Evolutionary conservation across 2,888 invertebrate genomes (phyloP).

Genomic region (Parochlus steinenii): DNA sequence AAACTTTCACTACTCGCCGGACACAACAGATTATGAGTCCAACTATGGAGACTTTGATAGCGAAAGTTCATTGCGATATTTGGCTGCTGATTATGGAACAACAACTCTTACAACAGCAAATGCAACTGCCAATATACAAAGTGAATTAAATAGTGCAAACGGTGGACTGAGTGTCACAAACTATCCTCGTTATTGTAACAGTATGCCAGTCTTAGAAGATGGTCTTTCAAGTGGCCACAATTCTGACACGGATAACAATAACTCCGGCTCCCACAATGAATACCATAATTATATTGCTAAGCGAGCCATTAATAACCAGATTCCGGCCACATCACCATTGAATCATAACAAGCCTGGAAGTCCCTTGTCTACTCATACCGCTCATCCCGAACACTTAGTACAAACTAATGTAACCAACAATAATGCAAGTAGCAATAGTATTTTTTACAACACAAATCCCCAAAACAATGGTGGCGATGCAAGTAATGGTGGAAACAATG

Average conservation of each 20-base stretch:
- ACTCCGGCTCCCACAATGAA: slow-evolving; percentile 47
- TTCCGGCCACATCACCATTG: slow-evolving; percentile 2
- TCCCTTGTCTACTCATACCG: too few relatives aligned
- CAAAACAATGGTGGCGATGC: too few relatives aligned
- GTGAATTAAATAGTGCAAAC: too few relatives aligned
- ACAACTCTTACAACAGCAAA: neutral
- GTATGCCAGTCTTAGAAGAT: slow-evolving; percentile 86
- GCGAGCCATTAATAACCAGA: neutral
- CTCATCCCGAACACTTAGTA: too few relatives aligned
- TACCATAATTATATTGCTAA: slow-evolving; percentile 1
- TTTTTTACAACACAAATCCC: slow-evolving; percentile 21
- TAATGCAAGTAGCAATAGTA: slow-evolving; percentile 17
- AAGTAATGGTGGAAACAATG: slow-evolving; percentile 16
- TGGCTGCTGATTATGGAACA: slow-evolving; percentile 4
- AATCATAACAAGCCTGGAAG: slow-evolving; percentile 16
- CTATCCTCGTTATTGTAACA: slow-evolving; percentile 49
- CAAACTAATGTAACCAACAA: too few relatives aligned
- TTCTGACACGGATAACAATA: slow-evolving; percentile 77
- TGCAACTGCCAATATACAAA: neutral
- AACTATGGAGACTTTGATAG: slow-evolving; percentile 70
- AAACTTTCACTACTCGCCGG: slow-evolving; percentile 80
- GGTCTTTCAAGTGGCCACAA: slow-evolving; percentile 87
- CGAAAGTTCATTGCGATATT: slow-evolving; percentile 38
- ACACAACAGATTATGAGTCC: slow-evolving; percentile 83
- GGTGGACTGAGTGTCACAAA: slow-evolving; percentile 36